phyloP scores from a whole-genome alignment of 2,113 vertebrate species.

The Anoura caudifer region DNA sequence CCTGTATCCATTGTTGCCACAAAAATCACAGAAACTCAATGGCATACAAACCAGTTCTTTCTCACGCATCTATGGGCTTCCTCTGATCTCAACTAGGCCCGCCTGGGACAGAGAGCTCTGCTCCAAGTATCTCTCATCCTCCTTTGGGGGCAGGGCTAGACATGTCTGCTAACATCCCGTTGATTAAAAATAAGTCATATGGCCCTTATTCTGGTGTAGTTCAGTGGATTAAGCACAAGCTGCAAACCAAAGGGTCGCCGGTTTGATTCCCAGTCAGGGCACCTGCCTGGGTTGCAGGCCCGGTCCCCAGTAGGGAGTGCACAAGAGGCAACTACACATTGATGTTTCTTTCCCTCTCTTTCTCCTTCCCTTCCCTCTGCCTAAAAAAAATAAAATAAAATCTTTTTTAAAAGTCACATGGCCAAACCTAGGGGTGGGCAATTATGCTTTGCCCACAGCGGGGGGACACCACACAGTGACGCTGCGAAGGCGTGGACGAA shows the following conservation, averaged over 20 bases:
- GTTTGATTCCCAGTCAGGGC: too few relatives aligned
- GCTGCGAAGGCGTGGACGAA: neutral
- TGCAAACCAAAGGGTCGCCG: too few relatives aligned
- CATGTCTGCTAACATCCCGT: neutral
- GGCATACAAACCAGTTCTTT: neutral
- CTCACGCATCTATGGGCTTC: neutral
- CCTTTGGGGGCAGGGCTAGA: rapidly evolving
- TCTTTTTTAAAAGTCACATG: neutral
- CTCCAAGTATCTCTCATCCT: neutral
- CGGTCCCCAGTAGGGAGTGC: too few relatives aligned
- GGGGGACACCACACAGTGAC: neutral
- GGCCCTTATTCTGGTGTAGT: too few relatives aligned
- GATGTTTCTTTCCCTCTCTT: too few relatives aligned
- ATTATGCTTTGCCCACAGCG: neutral
- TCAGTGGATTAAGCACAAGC: too few relatives aligned
- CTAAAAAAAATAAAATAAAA: too few relatives aligned
- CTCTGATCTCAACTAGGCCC: neutral
- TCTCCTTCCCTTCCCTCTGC: too few relatives aligned
- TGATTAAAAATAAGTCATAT: neutral
- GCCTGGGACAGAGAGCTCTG: neutral
- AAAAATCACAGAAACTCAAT: neutral
- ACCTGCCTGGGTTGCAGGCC: too few relatives aligned
- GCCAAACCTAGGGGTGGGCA: neutral
- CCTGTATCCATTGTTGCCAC: neutral
- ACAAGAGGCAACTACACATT: too few relatives aligned